Conservation (phyloP, 2,888 invertebrate genomes). For the Catocala nupta region DNA sequence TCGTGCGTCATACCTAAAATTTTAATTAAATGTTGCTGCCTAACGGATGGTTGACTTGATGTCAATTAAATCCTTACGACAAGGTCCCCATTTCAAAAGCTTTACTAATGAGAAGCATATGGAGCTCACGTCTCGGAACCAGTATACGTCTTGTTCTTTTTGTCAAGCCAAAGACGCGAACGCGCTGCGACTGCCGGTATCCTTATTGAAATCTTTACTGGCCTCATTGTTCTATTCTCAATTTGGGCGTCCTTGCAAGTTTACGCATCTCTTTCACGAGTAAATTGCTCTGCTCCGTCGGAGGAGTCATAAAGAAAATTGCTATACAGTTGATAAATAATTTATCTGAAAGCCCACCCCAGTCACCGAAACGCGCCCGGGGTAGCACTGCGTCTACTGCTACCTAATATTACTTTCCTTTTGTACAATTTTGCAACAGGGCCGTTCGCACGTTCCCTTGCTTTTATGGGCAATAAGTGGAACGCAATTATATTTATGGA, state of each 20-base stretch:
- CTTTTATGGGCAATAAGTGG: conserved; percentile 87
- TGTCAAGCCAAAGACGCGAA: conserved; percentile 35
- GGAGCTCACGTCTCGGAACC: conserved; percentile 53
- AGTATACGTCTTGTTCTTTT: conserved; percentile 49
- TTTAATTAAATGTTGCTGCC: conserved; percentile 65
- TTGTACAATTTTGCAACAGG: conserved; percentile 87
- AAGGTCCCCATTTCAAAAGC: conserved; percentile 70
- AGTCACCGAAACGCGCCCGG: conserved; percentile 84
- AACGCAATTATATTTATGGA: conserved; percentile 87
- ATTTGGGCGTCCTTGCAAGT: conserved; percentile 85
- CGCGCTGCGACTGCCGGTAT: conserved; percentile 53
- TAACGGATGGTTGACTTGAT: conserved; percentile 61
- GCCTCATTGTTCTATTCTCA: conserved; percentile 80
- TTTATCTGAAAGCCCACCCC: conserved; percentile 86
- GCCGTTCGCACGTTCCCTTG: conserved; percentile 86
- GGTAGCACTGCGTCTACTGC: conserved; percentile 79
- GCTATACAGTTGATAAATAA: conserved; percentile 88
- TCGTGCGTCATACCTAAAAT: conserved; percentile 60
- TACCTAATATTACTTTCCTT: conserved; percentile 86
- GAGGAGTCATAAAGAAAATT: conserved; percentile 88
- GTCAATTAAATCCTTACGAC: conserved; percentile 74
- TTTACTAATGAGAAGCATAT: conserved; percentile 73
- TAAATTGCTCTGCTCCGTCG: conserved; percentile 86
- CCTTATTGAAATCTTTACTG: conserved; percentile 80
- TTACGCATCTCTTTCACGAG: conserved; percentile 86